Base-by-base conservation (phyloP, 2,888 invertebrate genomes). In the Mesorhabditis sp. region DNA sequence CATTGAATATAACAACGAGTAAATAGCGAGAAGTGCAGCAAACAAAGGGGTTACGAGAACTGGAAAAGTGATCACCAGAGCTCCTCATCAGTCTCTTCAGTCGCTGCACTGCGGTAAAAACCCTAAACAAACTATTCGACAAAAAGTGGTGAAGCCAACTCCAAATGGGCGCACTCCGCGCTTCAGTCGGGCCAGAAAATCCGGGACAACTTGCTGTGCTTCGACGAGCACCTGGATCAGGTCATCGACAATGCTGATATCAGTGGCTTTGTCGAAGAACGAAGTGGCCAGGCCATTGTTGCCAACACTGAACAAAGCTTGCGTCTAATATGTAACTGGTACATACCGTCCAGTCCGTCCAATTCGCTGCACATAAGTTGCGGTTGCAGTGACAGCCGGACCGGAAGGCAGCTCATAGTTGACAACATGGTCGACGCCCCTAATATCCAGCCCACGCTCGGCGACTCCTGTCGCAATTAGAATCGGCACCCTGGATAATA, bases 401-500 rank as follows among this genome's bases (percentile, higher is more conserved):
- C 83, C 81, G 5, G 69, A 43, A 0, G 88, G 88, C 62, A 88
- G 71, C 74, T 88, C 88, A 73, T 86, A 88, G 74, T 88, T 88
- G n/a, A 88, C 81, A 0, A 72, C 72, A 44, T 72, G 72, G 41
- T 72, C 1, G 95, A 88, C 69, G 42, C 72, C 72, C 15, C 28
- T 45, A 65, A 72, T 72, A 65, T 72, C 72, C 42, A 72, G 62
- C 0, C 96, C 96, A 68, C 95, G 88, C 0, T 95, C 93, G 0
- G 95, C 95, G 0, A 96, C 95, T 0, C 93, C 92, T 0, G 96
- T 96, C 0, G 95, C 95, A 1, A 97, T 93, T 2, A 97, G 72
- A n/a, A 72, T 50, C n/a, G 72, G 69, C 4, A 13, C 13, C 88
- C 0, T 28, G 28, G 28, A 28, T 28, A 28, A 28, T 28, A 28